Evolutionary conservation across 2,113 vertebrate species (phyloP).

Genomic region (Hemiscyllium ocellatum): DNA sequence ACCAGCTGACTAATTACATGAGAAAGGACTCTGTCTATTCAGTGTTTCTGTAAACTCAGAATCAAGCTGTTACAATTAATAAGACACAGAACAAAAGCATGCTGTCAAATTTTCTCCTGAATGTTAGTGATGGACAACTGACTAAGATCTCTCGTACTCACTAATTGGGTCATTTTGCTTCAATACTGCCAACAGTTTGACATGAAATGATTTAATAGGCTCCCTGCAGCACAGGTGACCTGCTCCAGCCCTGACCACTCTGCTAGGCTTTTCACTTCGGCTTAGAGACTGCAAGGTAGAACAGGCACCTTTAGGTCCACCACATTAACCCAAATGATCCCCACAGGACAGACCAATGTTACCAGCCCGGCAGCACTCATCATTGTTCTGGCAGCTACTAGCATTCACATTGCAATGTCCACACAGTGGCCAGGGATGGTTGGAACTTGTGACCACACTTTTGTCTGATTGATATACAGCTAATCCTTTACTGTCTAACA

Average conservation of each 20-base stretch:
- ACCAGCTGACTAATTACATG: conserved; percentile 69
- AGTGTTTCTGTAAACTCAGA: not conserved
- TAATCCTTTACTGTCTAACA: too few relatives aligned
- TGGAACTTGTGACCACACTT: not conserved
- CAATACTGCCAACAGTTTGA: conserved; percentile 57
- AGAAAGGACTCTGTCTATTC: conserved; percentile 44
- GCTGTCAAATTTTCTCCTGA: conserved; percentile 66
- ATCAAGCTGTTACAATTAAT: conserved; percentile 58
- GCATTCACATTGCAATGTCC: not conserved
- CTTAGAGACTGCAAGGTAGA: conserved; percentile 69
- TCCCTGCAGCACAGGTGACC: conserved; percentile 67
- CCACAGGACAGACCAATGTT: not conserved
- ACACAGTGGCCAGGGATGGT: not conserved
- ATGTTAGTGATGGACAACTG: conserved; percentile 73
- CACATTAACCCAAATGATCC: conserved; percentile 55
- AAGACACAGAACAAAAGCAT: conserved; percentile 63
- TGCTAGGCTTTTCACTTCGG: conserved; percentile 63
- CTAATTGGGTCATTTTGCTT: conserved; percentile 72
- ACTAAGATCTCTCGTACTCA: conserved; percentile 60
- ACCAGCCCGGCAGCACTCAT: not conserved
- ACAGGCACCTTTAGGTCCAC: conserved; percentile 60
- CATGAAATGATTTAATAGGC: conserved; percentile 63
- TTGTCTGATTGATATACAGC: not conserved
- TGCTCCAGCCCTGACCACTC: conserved; percentile 53
- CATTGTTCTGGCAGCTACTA: not conserved